A percentile compares a stretch with the other conserved stretches of the same genome.
Conservation (phyloP, 2,113 vertebrate species). For the Bungarus multicinctus region DNA sequence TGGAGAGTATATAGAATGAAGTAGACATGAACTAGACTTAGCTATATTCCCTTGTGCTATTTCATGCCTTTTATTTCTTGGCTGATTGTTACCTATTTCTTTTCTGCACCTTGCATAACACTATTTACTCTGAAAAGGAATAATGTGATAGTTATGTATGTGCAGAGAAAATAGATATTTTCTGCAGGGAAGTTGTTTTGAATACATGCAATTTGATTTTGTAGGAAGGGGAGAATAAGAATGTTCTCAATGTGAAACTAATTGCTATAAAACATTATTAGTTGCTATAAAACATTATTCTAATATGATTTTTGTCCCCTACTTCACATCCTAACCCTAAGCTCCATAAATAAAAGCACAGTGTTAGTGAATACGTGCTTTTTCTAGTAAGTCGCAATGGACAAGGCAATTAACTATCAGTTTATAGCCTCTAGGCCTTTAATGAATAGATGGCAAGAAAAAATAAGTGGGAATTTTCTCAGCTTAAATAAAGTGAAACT, state of each 20-base stretch:
- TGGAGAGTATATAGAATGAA: neutral
- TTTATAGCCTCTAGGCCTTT: neutral
- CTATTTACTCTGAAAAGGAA: neutral
- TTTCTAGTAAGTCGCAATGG: neutral
- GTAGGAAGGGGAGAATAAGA: conserved; percentile 27
- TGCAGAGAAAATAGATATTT: conserved; percentile 19
- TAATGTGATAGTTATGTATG: neutral
- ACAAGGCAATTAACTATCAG: neutral
- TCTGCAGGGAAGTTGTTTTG: conserved; percentile 50
- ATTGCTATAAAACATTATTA: conserved; percentile 37
- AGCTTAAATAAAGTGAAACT: neutral
- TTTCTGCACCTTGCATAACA: neutral
- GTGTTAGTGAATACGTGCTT: neutral
- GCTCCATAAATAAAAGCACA: conserved; percentile 12
- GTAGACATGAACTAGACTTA: neutral
- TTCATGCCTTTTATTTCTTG: neutral
- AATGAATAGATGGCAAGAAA: neutral
- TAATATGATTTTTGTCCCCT: neutral
- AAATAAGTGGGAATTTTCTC: neutral
- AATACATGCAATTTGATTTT: neutral
- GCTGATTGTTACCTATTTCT: neutral
- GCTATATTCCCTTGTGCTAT: neutral
- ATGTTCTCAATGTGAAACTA: conserved; percentile 42
- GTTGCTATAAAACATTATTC: conserved; percentile 34
- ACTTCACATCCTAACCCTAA: neutral